A percentile compares a stretch with the other conserved stretches of the same genome.
These are phyloP conservation scores for Erinaceus europaeus DNA, from an alignment of 2,113 vertebrate species.

Conservation along the genomic window DNA sequence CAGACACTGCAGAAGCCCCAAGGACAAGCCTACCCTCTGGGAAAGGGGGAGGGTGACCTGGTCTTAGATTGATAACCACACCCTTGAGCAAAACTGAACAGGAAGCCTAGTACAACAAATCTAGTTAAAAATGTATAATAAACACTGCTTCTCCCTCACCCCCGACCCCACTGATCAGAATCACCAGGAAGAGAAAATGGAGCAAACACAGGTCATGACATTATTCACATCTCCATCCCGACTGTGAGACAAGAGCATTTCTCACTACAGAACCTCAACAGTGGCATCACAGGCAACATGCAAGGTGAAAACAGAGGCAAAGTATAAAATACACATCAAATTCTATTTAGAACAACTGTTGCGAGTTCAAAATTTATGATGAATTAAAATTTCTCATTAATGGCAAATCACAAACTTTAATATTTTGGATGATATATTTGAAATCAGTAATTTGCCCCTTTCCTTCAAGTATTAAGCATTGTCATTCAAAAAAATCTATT, in stretches of 20 bases:
- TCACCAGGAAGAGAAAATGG: neutral
- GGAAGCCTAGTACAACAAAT: neutral
- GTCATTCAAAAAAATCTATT: neutral
- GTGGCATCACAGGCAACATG: constrained; percentile 4
- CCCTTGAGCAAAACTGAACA: neutral
- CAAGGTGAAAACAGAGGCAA: constrained; percentile 33
- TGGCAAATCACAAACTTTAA: neutral
- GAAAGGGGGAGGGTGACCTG: neutral
- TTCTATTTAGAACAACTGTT: constrained; percentile 13
- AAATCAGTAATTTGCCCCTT: neutral
- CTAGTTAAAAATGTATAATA: neutral
- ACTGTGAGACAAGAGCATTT: neutral
- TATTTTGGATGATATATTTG: neutral
- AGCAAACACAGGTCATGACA: neutral
- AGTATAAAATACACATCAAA: constrained; percentile 20
- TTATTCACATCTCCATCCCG: neutral
- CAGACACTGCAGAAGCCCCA: too few species aligned
- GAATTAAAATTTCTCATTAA: constrained; percentile 20
- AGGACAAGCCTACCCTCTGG: too few species aligned
- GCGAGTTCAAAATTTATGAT: constrained; percentile 23
- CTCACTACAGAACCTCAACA: neutral
- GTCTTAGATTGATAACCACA: neutral
- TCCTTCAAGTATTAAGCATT: neutral
- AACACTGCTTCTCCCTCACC: neutral
- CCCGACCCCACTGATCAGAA: too few species aligned